Percentiles rank a stretch among this genome's conserved stretches.
These are phyloP conservation scores for Lethenteron reissneri DNA, from an alignment of 2,113 vertebrate genomes.

Conservation along the genomic window DNA sequence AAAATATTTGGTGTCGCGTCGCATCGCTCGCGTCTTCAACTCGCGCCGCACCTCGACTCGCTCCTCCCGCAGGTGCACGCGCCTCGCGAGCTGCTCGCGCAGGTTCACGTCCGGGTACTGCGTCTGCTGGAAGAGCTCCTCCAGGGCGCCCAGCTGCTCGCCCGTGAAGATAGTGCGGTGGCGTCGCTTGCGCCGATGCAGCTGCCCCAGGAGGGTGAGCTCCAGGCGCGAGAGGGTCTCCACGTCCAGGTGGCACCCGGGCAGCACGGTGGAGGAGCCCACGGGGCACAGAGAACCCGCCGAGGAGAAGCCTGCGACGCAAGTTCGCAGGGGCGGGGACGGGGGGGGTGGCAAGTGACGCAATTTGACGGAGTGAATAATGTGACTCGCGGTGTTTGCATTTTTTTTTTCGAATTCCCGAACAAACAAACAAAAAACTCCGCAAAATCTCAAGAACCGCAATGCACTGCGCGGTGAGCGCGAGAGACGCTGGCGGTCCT, in stretches of 20 bases:
- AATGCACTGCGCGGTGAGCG: too few species aligned
- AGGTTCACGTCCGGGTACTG: slow-evolving; percentile 95
- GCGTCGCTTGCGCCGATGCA: slow-evolving; percentile 70
- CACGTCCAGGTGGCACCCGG: slow-evolving; percentile 90
- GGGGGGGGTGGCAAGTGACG: too few species aligned
- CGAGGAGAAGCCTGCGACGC: slow-evolving; percentile 11
- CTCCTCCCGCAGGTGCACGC: slow-evolving; percentile 86
- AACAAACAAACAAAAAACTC: too few species aligned
- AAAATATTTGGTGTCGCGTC: too few species aligned
- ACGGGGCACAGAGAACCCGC: slow-evolving; percentile 65
- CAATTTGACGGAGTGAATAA: too few species aligned
- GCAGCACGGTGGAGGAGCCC: slow-evolving; percentile 46
- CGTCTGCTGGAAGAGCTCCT: slow-evolving; percentile 88
- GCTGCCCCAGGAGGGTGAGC: slow-evolving; percentile 76
- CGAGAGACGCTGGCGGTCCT: too few species aligned
- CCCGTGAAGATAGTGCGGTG: slow-evolving; percentile 94
- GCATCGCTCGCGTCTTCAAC: too few species aligned
- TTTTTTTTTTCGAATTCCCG: too few species aligned
- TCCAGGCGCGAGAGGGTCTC: slow-evolving; percentile 75
- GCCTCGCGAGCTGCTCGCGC: slow-evolving; percentile 75
- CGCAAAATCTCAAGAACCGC: too few species aligned
- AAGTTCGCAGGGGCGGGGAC: too few species aligned
- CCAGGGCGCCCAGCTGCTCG: slow-evolving; percentile 83
- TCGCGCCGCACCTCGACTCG: slow-evolving; percentile 58
- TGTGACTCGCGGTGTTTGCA: too few species aligned